Percentiles rank a stretch among this genome's conserved stretches.
phyloP scores from a whole-genome alignment of 2,888 invertebrate species.

The Metalampra italica region DNA sequence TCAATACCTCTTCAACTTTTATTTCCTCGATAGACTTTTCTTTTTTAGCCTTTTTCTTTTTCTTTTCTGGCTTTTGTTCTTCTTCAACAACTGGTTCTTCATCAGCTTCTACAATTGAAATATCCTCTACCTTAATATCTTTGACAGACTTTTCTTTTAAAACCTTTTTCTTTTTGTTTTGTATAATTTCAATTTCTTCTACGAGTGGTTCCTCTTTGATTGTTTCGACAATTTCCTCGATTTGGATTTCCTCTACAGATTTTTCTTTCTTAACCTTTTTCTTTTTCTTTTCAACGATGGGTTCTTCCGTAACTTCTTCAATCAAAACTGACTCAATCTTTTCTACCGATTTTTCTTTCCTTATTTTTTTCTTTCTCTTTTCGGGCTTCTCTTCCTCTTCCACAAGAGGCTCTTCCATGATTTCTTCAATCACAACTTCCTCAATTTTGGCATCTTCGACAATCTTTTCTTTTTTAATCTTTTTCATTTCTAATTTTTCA shows the following conservation, averaged over 20 bases:
- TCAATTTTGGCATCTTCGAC: background rate
- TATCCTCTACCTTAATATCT: constrained; percentile 19
- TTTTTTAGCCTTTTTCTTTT: constrained; percentile 26
- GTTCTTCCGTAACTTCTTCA: background rate
- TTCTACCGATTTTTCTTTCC: background rate
- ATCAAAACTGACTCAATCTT: background rate
- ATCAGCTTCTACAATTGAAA: constrained; percentile 26
- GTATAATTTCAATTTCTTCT: constrained; percentile 25
- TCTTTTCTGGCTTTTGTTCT: background rate
- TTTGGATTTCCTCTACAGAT: constrained; percentile 24
- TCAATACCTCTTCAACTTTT: constrained; percentile 27
- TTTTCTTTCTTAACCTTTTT: constrained; percentile 26
- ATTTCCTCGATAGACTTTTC: constrained; percentile 30
- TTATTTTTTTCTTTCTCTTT: background rate
- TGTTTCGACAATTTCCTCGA: constrained; percentile 31
- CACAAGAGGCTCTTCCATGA: constrained; percentile 28
- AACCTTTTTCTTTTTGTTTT: constrained; percentile 24
- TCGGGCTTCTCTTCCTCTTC: background rate
- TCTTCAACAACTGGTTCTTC: constrained; percentile 14
- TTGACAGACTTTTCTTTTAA: constrained; percentile 20
- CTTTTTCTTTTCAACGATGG: constrained; percentile 20
- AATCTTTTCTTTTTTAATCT: background rate
- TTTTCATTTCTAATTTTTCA: background rate
- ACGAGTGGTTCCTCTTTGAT: constrained; percentile 27
- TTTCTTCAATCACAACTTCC: constrained; percentile 11